Evolutionary conservation across 2,113 vertebrate genomes (phyloP).

Genomic region (Carettochelys insculpta): DNA sequence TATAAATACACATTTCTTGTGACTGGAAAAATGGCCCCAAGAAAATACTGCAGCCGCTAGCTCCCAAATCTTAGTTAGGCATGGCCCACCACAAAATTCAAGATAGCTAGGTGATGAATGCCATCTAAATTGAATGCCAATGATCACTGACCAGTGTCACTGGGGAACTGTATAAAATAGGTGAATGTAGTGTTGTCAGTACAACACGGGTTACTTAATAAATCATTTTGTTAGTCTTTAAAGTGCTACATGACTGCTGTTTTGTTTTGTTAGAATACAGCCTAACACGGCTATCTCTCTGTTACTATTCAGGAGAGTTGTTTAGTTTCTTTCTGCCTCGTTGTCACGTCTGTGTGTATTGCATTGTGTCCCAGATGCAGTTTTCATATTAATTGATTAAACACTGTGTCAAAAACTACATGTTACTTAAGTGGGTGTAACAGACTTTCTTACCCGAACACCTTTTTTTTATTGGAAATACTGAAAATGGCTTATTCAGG

Average conservation of each 20-base stretch:
- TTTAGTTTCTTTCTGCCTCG: constrained; percentile 12
- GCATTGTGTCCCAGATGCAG: constrained; percentile 37
- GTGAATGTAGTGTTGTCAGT: neutral
- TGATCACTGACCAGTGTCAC: neutral
- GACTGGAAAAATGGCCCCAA: neutral
- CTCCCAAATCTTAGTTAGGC: neutral
- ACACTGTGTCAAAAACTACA: constrained; percentile 22
- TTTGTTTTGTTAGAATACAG: too few relatives aligned
- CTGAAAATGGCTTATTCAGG: neutral
- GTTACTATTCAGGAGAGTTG: constrained; percentile 3
- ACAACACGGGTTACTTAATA: neutral
- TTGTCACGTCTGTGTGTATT: constrained; percentile 30
- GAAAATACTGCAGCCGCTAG: constrained; percentile 8
- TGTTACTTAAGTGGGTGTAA: constrained; percentile 44
- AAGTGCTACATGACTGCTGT: too few relatives aligned
- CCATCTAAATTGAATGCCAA: neutral
- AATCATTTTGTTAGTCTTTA: too few relatives aligned
- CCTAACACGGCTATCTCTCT: too few relatives aligned
- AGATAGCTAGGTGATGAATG: neutral
- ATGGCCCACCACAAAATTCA: neutral
- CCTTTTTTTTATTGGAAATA: constrained; percentile 59
- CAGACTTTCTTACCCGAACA: constrained; percentile 29
- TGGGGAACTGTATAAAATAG: neutral
- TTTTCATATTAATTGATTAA: constrained; percentile 43
- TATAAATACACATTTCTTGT: neutral